Base-by-base conservation (phyloP, 2,888 invertebrate species). In the Acleris sparsana region DNA sequence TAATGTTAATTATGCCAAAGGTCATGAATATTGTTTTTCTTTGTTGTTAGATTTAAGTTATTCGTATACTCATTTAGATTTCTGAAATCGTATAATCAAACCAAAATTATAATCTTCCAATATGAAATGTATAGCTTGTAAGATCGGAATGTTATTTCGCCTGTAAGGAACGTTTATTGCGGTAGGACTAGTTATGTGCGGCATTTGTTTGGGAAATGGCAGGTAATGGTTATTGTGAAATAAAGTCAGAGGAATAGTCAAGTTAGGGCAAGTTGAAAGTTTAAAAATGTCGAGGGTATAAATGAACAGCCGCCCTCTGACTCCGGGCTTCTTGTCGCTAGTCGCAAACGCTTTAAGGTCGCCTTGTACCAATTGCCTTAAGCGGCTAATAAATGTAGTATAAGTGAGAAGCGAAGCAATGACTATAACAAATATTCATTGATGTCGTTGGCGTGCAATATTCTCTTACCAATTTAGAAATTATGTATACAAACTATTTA, bases 401-500 rank as follows among this genome's bases (percentile, higher is more conserved):
- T 60, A 52, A 60, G 63, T 75, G 75, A 80, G 71, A 79, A 80
- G 77, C 73, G 68, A 75, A 74, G 79, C 71, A 71, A 81, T 75
- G 78, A 77, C 74, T 79, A 79, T 79, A 73, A 72, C 74, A 79
- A 71, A 75, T 77, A 80, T 80, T 74, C 72, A 76, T 76, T 80
- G 78, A 81, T 83, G 83, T 82, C 79, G 82, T 83, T 83, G 79
- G 84, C 84, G 89, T 91, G 92, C 89, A 90, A 89, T 91, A 91
- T 90, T 90, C 89, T 91, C 90, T 82, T 91, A 91, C 85, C 84
- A 86, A 76, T 90, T 89, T 90, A 90, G 90, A 89, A 84, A 84
- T 86, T 90, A 90, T 88, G 86, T 92, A 92, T 91, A 92, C 92
- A 92, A 89, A 89, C 72, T 87, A 84, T 91, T 86, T 91, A 92